Evolutionary conservation across 2,888 invertebrate species (phyloP).

Genomic region (Periphyllus acericola): DNA sequence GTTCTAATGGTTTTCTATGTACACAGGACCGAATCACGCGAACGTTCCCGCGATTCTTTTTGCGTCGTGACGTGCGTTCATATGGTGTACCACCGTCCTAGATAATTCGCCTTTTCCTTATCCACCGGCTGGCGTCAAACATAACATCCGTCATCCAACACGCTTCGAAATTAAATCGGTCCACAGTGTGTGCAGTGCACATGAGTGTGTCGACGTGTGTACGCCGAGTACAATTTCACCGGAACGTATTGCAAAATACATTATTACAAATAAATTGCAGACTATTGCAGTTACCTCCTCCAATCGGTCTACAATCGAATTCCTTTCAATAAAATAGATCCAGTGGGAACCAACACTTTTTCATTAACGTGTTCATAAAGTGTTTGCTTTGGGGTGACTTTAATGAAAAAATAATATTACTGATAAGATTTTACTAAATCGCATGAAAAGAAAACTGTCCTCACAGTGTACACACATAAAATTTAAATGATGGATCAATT

Average conservation of each 20-base stretch:
- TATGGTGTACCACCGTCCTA: not conserved
- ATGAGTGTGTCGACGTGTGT: not conserved
- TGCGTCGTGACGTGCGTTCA: not conserved
- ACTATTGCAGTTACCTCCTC: too few relatives aligned
- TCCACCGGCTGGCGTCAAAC: not conserved
- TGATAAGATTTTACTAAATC: not conserved
- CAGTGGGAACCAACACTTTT: too few relatives aligned
- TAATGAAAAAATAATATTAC: not conserved
- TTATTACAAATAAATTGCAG: not conserved
- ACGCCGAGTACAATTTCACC: not conserved
- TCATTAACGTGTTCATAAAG: not conserved
- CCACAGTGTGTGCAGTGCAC: not conserved
- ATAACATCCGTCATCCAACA: constrained; percentile 9
- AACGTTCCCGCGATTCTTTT: constrained; percentile 14
- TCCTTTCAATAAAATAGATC: too few relatives aligned
- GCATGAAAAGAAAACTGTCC: not conserved
- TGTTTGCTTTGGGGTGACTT: not conserved
- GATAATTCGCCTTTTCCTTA: not conserved
- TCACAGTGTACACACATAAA: too few relatives aligned
- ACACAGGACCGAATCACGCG: not conserved
- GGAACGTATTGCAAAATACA: not conserved
- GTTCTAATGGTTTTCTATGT: not conserved
- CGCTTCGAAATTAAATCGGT: not conserved
- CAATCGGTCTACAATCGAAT: too few relatives aligned
- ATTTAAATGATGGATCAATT: too few relatives aligned